These are phyloP conservation scores for Lineus longissimus DNA, from an alignment of 1,140 invertebrate genomes.

Conservation along the genomic window DNA sequence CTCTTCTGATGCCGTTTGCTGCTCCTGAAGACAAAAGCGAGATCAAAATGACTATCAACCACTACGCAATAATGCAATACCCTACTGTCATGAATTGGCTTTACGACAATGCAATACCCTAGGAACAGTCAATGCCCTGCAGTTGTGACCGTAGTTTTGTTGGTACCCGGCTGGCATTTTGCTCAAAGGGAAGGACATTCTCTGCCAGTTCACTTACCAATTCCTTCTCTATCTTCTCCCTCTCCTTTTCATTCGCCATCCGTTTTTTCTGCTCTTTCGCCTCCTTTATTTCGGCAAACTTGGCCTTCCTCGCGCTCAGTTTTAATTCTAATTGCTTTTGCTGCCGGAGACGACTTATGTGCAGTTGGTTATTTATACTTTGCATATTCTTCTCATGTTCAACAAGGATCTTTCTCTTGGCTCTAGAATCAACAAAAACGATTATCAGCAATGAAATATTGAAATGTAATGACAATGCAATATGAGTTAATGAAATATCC, in stretches of 20 bases:
- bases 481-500: too few relatives aligned
- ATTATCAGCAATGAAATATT: too few relatives aligned
- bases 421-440: conserved; percentile 9
- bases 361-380: conserved; percentile 15
- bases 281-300: conserved; percentile 32
- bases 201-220: conserved; percentile 25
- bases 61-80: not conserved
- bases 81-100: not conserved
- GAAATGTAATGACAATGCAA: too few relatives aligned
- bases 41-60: not conserved
- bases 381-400: conserved; percentile 20
- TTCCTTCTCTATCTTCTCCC: conserved; percentile 30
- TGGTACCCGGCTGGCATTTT: too few relatives aligned
- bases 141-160: too few relatives aligned
- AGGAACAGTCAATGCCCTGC: too few relatives aligned
- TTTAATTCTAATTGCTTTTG: conserved; percentile 34
- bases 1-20: conserved; percentile 26
- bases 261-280: conserved; percentile 29
- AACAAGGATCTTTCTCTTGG: conserved; percentile 8
- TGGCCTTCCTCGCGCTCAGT: conserved; percentile 34
- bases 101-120: too few relatives aligned
- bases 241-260: conserved; percentile 31
- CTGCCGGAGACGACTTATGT: conserved; percentile 14
- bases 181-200: not conserved
- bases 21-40: conserved; percentile 6